phyloP scores from a whole-genome alignment of 2,113 vertebrate species.

The Brachirus orientalis region DNA sequence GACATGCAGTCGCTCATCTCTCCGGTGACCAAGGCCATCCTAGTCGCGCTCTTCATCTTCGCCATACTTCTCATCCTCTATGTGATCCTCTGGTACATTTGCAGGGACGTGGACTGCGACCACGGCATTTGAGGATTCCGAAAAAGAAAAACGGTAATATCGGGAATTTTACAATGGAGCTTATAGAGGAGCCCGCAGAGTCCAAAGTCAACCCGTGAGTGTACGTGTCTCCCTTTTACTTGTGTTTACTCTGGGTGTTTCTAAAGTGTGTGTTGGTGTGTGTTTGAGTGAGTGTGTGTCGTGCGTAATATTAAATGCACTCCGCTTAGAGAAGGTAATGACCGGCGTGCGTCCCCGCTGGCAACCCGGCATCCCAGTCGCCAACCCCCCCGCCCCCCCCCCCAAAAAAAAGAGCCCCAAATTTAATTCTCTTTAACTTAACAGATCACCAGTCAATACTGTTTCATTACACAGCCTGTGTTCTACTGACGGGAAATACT shows the following conservation, averaged over 20 bases:
- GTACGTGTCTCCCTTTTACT: slow-evolving; percentile 5
- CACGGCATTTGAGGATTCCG: slow-evolving; percentile 90
- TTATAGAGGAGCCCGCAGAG: slow-evolving; percentile 58
- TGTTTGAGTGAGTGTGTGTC: slow-evolving; percentile 1
- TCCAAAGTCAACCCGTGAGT: slow-evolving; percentile 81
- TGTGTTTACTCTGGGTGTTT: slow-evolving; percentile 15
- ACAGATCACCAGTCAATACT: background rate
- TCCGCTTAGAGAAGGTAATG: slow-evolving; percentile 53
- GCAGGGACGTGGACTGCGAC: slow-evolving; percentile 97
- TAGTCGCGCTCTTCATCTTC: slow-evolving; percentile 97
- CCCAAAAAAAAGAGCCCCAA: slow-evolving; percentile 1
- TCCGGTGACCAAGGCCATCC: slow-evolving; percentile 95
- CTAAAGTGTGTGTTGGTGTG: background rate
- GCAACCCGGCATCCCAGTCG: slow-evolving; percentile 24
- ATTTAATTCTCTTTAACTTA: slow-evolving; percentile 29
- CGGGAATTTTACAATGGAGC: slow-evolving; percentile 49
- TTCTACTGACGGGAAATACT: slow-evolving; percentile 17
- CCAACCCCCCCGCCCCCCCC: no score
- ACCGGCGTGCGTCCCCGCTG: slow-evolving; percentile 54
- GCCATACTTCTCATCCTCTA: slow-evolving; percentile 98
- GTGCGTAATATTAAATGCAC: slow-evolving; percentile 64
- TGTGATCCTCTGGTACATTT: slow-evolving; percentile 99
- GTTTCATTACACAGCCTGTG: background rate
- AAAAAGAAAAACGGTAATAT: slow-evolving; percentile 43
- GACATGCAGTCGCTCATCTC: slow-evolving; percentile 97